Conservation (phyloP, 1,140 invertebrate species). For the Temnothorax longispinosus region DNA sequence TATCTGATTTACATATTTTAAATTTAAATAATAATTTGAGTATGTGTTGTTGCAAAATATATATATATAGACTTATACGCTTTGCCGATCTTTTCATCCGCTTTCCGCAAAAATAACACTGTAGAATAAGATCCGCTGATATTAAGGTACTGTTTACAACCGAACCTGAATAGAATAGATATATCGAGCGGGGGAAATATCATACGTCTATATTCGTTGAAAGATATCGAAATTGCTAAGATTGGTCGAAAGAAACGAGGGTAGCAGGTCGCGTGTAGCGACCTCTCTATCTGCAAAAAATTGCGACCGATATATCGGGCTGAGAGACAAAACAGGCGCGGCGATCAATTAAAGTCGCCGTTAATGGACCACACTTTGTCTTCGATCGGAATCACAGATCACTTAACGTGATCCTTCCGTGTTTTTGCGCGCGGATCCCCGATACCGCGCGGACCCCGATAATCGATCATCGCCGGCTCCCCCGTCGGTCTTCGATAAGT, state of each 20-base stretch:
- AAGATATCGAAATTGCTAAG: slow-evolving; percentile 61
- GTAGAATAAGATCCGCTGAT: not conserved
- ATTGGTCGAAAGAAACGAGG: slow-evolving; percentile 70
- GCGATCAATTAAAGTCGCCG: slow-evolving; percentile 43
- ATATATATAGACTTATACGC: no score
- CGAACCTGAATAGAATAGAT: not conserved
- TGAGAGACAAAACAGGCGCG: slow-evolving; percentile 57
- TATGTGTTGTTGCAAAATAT: no score
- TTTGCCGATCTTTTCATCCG: not conserved
- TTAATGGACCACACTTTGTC: slow-evolving; percentile 28
- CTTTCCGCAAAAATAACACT: not conserved
- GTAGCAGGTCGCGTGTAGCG: slow-evolving; percentile 69
- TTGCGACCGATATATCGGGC: slow-evolving; percentile 28
- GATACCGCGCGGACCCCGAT: not conserved
- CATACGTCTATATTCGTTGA: not conserved
- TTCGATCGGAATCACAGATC: slow-evolving; percentile 14
- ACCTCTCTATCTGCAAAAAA: slow-evolving; percentile 55
- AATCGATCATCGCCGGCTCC: not conserved
- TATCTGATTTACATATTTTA: no score
- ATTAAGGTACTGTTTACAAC: not conserved
- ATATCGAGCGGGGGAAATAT: not conserved
- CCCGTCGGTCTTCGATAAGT: slow-evolving; percentile 2
- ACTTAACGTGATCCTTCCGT: slow-evolving; percentile 3
- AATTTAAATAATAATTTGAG: no score
- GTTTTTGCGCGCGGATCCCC: slow-evolving; percentile 1